Conservation (phyloP, 2,797 vertebrate genomes). For the Semaprochilodus insignis region DNA sequence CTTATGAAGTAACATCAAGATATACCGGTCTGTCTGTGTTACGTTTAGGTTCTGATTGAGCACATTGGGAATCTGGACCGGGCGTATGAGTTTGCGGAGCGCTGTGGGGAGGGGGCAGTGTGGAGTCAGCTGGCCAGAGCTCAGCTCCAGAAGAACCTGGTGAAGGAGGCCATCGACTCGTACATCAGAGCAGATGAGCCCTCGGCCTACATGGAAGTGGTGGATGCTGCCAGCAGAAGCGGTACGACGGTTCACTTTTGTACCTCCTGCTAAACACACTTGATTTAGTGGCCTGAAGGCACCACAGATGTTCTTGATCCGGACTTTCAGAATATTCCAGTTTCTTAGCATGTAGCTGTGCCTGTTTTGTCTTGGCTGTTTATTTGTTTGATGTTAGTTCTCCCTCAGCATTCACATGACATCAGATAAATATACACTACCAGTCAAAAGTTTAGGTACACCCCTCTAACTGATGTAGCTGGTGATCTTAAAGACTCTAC, state of each 20-base stretch:
- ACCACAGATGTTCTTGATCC: too few relatives aligned
- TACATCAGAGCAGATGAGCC: slow-evolving; percentile 89
- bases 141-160: slow-evolving; percentile 87
- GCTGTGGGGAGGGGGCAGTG: slow-evolving; percentile 86
- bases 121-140: slow-evolving; percentile 90
- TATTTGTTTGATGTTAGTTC: too few relatives aligned
- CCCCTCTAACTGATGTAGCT: too few relatives aligned
- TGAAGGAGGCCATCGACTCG: slow-evolving; percentile 92
- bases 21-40: slow-evolving; percentile 1
- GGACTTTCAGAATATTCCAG: too few relatives aligned
- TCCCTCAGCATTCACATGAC: too few relatives aligned
- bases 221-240: slow-evolving; percentile 86
- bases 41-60: slow-evolving; percentile 86
- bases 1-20: too few relatives aligned
- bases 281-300: too few relatives aligned
- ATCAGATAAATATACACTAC: too few relatives aligned
- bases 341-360: too few relatives aligned
- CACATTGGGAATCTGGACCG: slow-evolving; percentile 95
- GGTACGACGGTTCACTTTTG: slow-evolving; percentile 69
- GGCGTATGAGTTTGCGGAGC: slow-evolving; percentile 96
- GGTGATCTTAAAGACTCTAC: too few relatives aligned
- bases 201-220: slow-evolving; percentile 89
- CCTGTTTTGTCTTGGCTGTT: too few relatives aligned
- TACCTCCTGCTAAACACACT: background rate
- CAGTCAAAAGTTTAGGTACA: too few relatives aligned